Conservation (phyloP, 1,140 invertebrate genomes). For the Melipona quadrifasciata region DNA sequence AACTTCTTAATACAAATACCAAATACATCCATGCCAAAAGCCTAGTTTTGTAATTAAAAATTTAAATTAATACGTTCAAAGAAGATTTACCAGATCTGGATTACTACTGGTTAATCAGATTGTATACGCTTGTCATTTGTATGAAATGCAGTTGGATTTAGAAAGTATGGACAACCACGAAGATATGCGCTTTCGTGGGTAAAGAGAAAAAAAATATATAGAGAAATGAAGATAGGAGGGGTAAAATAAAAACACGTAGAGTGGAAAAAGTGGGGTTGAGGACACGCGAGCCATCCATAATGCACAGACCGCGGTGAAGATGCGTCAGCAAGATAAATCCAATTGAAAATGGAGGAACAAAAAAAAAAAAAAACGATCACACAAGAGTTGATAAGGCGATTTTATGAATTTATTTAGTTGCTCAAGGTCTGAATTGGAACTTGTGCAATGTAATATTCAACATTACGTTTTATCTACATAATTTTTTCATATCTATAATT, state of each 20-base stretch:
- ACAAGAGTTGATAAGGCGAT: constrained; percentile 37
- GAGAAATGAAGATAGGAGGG: constrained; percentile 14
- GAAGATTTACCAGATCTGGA: background rate
- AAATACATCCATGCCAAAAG: background rate
- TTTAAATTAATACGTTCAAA: background rate
- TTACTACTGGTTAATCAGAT: background rate
- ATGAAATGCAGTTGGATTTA: constrained; percentile 35
- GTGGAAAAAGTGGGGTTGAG: constrained; percentile 59
- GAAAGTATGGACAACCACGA: constrained; percentile 23
- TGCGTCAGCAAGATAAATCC: constrained; percentile 76
- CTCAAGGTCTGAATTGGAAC: background rate
- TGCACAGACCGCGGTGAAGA: constrained; percentile 73
- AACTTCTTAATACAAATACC: background rate
- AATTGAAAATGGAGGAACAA: constrained; percentile 63
- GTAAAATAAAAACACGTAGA: constrained; percentile 42
- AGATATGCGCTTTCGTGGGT: background rate
- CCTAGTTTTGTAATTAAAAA: background rate
- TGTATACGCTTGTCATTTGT: constrained; percentile 9
- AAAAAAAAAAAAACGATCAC: constrained; percentile 56
- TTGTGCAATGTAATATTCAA: background rate
- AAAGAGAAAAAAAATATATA: constrained; percentile 6
- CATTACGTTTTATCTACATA: background rate
- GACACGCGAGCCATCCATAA: constrained; percentile 80
- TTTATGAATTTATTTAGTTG: constrained; percentile 31
- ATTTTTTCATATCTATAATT: background rate